Base-by-base conservation (phyloP, 2,888 invertebrate species). In the Dolomedes plantarius region DNA sequence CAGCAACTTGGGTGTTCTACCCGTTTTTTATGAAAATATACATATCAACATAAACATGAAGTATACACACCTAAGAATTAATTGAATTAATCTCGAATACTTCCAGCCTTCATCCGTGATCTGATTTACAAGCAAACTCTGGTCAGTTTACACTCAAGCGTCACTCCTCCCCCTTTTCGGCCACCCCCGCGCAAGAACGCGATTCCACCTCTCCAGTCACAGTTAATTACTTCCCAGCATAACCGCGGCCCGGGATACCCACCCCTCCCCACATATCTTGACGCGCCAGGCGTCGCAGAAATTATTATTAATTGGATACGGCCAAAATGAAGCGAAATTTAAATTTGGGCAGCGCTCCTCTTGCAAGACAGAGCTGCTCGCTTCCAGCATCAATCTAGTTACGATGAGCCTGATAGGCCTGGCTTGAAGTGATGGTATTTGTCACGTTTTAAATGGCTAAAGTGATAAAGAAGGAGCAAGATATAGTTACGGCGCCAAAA, bases 281-380 rank as follows among this genome's bases (percentile, higher is more conserved):
- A 72, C 77, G 67, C 11, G 39, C 65, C 83, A 83, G 83, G 67
- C 50, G 83, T 71, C 72, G 28, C 69, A n/a, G 56, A 76, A 56
- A 83, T 77, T 77, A 77, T 83, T 83, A 83, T 77, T 77, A 83
- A 83, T 83, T 67, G 73, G 56, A 67, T 27, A 75, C 41, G 72
- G 65, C 77, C 67, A 77, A 67, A 83, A 77, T 83, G 76, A 83
- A 77, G 65, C 64, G 56, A 77, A 83, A 71, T 83, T 83, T 83
- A 77, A 83, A 76, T 68, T 75, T 75, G 39, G 36, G 64, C n/a
- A 23, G 23, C 19, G 7, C 19, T 23, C 56, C 56, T 3, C 23
- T 56, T 23, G 56, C 56, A n/a, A 23, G 56, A 23, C 19, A 7
- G 36, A 11, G 36, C 6, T 36, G 36, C 46, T 46, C 2, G n/a